phyloP scores from a whole-genome alignment of 2,113 vertebrate species.

The Seriola quinqueradiata region DNA sequence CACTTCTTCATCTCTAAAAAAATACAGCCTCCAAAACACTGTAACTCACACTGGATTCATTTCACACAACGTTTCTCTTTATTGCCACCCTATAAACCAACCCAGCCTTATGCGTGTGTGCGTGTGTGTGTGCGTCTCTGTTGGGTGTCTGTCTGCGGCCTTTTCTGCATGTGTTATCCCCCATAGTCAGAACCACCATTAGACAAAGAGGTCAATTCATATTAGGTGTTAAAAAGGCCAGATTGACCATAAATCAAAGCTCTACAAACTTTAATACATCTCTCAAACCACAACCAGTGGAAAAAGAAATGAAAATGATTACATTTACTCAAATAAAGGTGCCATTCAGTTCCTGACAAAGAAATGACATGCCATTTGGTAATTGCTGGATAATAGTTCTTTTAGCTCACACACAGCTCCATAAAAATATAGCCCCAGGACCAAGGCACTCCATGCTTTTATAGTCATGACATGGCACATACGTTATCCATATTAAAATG shows the following conservation, averaged over 20 bases:
- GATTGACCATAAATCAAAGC: conserved; percentile 70
- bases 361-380: conserved; percentile 37
- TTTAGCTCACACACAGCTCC: conserved; percentile 29
- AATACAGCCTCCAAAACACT: conserved; percentile 67
- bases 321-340: conserved; percentile 52
- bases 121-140: conserved; percentile 4
- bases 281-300: conserved; percentile 34
- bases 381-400: conserved; percentile 19
- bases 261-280: conserved; percentile 55
- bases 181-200: conserved; percentile 41
- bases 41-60: conserved; percentile 71
- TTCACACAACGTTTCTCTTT: conserved; percentile 74
- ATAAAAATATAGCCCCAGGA: conserved; percentile 18
- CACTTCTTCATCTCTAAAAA: conserved; percentile 70
- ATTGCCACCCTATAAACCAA: conserved; percentile 75
- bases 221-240: conserved; percentile 62
- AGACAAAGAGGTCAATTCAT: conserved; percentile 75
- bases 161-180: conserved; percentile 52
- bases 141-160: conserved; percentile 45
- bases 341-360: conserved; percentile 55
- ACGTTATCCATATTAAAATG: conserved; percentile 10
- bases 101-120: conserved; percentile 32
- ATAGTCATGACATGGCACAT: background rate
- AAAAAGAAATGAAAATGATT: conserved; percentile 51
- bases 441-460: background rate